These are phyloP conservation scores for Lutjanus campechanus DNA, from an alignment of 2,797 vertebrate genomes.

Conservation along the genomic window DNA sequence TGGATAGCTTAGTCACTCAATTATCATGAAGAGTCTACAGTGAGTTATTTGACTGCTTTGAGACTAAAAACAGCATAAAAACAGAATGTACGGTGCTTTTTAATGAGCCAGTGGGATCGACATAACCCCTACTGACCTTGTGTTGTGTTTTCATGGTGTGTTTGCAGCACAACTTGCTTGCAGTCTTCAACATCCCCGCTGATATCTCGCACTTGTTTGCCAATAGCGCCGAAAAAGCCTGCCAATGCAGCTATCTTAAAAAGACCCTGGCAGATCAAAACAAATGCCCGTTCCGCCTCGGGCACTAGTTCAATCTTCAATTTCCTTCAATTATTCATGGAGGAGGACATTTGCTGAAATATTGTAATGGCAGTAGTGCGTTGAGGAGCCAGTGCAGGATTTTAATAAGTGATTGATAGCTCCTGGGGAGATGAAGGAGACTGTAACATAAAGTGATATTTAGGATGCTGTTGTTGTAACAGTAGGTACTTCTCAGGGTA, in stretches of 20 bases:
- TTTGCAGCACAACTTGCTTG: constrained; percentile 35
- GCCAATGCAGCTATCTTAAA: constrained; percentile 70
- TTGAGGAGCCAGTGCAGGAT: constrained; percentile 26
- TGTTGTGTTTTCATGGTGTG: constrained; percentile 38
- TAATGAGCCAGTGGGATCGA: constrained; percentile 47
- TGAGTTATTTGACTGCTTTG: constrained; percentile 7
- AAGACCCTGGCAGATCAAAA: constrained; percentile 74
- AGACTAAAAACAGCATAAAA: constrained; percentile 28
- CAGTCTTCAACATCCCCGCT: constrained; percentile 39
- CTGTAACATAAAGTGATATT: constrained; percentile 19
- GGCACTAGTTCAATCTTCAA: constrained; percentile 64
- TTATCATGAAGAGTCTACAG: not conserved
- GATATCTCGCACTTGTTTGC: constrained; percentile 49
- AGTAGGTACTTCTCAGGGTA: not conserved
- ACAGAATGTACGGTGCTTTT: constrained; percentile 33
- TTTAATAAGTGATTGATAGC: constrained; percentile 58
- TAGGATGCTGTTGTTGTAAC: not conserved
- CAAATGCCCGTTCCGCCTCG: constrained; percentile 64
- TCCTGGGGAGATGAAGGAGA: constrained; percentile 34
- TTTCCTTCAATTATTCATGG: constrained; percentile 77
- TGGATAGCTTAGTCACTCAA: not conserved
- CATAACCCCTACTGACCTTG: constrained; percentile 38
- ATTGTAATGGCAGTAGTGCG: constrained; percentile 38
- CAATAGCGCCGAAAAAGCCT: constrained; percentile 60
- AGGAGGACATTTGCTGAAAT: constrained; percentile 58